Base-by-base conservation (phyloP, 1,140 invertebrate species). In the Drosophila bocqueti region DNA sequence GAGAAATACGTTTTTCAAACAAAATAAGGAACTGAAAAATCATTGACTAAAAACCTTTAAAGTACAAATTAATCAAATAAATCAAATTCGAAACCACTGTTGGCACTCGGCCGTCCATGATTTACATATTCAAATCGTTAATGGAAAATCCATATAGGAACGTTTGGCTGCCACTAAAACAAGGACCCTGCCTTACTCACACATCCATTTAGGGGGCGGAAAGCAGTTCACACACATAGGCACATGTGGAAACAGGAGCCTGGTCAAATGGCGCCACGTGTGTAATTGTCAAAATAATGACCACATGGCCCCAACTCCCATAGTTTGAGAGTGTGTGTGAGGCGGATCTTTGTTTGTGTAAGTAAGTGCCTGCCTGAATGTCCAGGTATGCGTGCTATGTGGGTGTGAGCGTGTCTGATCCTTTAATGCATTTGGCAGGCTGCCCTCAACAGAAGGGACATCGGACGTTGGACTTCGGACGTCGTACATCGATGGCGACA, bases 201-300 rank as follows among this genome's bases (percentile, higher is more conserved):
- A 71, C 58, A 64, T 11, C 36, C 38, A 68, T 26, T 49, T 40
- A 26, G 40, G 15, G 40, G 62, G 62, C 31, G 60, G 38, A 9
- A 55, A 6, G 52, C 18, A 55, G 8, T 34, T 45, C 57, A 26
- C 57, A 59, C 18, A 45, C 10, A 46, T 1, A n/a, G 36, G 38
- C 36, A 57, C 9, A 24, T n/a, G 31, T 36, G 18, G 29, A 21
- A 50, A 45, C 40, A 46, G 43, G 73, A 76, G 31, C 58, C 71
- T 76, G 60, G 81, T 69, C 81, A 78, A 89, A 89, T 81, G 84
- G 79, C 79, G 75, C 67, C 81, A 90, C 85, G 81, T 89, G 82
- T 90, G 86, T 90, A 90, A 90, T 91, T 90, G 85, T 90, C 86
- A 90, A 90, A 90, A 90, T 90, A 90, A 90, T 90, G 85, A 90